Evolutionary conservation across 2,888 invertebrate genomes (phyloP).

Genomic region (Linnaemya tessellans): DNA sequence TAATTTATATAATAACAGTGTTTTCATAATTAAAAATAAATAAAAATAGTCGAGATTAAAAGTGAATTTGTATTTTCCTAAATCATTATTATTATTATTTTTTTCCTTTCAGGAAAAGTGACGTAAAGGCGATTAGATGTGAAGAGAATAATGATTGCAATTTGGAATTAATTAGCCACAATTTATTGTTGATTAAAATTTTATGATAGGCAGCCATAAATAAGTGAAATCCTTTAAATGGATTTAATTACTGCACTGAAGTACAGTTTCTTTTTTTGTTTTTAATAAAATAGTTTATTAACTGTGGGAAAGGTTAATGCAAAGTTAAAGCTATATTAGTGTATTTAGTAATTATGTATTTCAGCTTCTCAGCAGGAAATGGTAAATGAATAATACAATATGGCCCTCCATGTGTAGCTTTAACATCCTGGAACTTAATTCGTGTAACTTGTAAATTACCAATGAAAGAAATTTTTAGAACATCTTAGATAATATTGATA

Average conservation of each 20-base stretch:
- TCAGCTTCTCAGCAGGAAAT: too few species aligned
- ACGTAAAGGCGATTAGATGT: not conserved
- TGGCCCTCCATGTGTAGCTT: too few species aligned
- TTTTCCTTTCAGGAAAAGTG: not conserved
- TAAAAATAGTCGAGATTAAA: not conserved
- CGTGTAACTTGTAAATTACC: too few species aligned
- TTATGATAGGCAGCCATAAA: not conserved
- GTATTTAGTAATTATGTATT: too few species aligned
- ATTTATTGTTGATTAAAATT: not conserved
- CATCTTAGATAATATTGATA: too few species aligned
- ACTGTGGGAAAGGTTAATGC: not conserved
- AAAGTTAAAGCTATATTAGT: too few species aligned
- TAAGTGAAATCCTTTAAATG: not conserved
- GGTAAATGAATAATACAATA: too few species aligned
- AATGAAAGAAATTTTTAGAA: too few species aligned
- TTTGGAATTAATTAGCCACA: not conserved
- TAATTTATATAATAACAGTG: slow-evolving; percentile 81
- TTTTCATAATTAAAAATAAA: slow-evolving; percentile 80
- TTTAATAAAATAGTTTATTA: not conserved
- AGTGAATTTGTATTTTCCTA: not conserved
- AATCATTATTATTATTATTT: not conserved
- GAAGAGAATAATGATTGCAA: not conserved
- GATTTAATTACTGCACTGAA: not conserved
- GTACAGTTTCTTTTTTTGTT: not conserved
- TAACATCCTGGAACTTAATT: too few species aligned